These are phyloP conservation scores for Coregonus ussuriensis DNA, from an alignment of 2,797 vertebrate species.

Conservation along the genomic window DNA sequence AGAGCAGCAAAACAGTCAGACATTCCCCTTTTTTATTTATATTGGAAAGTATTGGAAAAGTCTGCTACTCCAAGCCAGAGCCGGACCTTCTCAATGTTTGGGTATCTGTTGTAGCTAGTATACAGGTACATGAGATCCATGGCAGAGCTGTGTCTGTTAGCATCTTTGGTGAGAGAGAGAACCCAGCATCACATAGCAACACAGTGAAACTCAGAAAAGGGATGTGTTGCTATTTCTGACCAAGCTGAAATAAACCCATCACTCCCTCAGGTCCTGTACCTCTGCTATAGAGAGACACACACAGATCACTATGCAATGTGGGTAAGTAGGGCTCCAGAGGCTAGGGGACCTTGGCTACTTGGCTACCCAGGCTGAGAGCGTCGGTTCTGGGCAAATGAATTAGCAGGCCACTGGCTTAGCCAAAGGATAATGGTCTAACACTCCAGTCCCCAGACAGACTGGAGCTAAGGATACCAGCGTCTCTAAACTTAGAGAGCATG, in stretches of 20 bases:
- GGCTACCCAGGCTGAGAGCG: conserved; percentile 34
- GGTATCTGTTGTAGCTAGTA: conserved; percentile 37
- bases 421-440: conserved; percentile 40
- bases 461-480: conserved; percentile 52
- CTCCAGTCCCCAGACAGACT: conserved; percentile 40
- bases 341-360: conserved; percentile 43
- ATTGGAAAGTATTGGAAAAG: background rate
- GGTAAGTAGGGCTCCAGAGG: conserved; percentile 21
- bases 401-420: conserved; percentile 41
- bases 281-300: conserved; percentile 29
- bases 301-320: conserved; percentile 36
- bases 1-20: background rate
- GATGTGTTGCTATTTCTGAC: conserved; percentile 24
- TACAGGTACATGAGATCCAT: conserved; percentile 30
- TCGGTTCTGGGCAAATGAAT: conserved; percentile 52
- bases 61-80: conserved; percentile 27
- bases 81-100: conserved; percentile 40
- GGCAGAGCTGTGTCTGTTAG: conserved; percentile 34
- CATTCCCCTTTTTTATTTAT: conserved; percentile 13
- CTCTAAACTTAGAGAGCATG: conserved; percentile 57
- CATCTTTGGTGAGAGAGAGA: conserved; percentile 27
- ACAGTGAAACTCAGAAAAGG: conserved; percentile 12
- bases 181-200: conserved; percentile 35
- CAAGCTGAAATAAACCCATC: conserved; percentile 15
- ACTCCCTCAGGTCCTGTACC: conserved; percentile 20